Evolutionary conservation across 2,113 vertebrate genomes (phyloP), one percentile per base, ranked within the genome.

Genomic region (Pantherophis guttatus): DNA sequence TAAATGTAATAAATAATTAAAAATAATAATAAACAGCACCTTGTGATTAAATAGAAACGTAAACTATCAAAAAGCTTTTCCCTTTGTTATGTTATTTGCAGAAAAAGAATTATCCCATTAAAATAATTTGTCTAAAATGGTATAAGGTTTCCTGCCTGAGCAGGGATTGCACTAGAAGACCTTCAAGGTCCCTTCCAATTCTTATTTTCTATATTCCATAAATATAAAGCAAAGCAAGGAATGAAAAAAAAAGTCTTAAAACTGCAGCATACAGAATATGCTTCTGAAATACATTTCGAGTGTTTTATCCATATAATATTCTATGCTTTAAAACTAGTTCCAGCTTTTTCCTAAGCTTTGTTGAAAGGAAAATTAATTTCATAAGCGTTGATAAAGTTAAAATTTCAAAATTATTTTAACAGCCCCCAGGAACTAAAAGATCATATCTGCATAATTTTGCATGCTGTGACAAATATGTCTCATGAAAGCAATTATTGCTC

Each of bases 101-200:
- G 91, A 50, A 57, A 88, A 0, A 0, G 90, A 5, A 87, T 65
- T 65, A 91, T 1, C 86, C 9, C 53, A 75, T 21, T 33, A 86
- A 90, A 93, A 23, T 54, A 81, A 62, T 62, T 62, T 62, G 9
- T 29, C 59, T 62, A 24, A 26, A 62, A 62, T 59, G 23, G 59
- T 62, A 26, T 11, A 62, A 9, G 24, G 8, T 62, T 62, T 26
- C 24, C 9, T 62, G 24, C 59, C 24, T 62, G 24, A 26, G 24
- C 24, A 62, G 59, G 24, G 24, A 24, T 62, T 62, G 24, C 9
- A 59, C 2, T 24, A 59, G 58, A 59, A 59, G 23, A 62, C 24
- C 59, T 62, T 9, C 59, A 62, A 62, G 24, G 24, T 26, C 9
- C 24, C 59, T 62, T 62, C 59, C 59, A 26, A 62, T 24, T 62